These are phyloP conservation scores for Melozone crissalis DNA, from an alignment of 2,113 vertebrate genomes.

Conservation along the genomic window DNA sequence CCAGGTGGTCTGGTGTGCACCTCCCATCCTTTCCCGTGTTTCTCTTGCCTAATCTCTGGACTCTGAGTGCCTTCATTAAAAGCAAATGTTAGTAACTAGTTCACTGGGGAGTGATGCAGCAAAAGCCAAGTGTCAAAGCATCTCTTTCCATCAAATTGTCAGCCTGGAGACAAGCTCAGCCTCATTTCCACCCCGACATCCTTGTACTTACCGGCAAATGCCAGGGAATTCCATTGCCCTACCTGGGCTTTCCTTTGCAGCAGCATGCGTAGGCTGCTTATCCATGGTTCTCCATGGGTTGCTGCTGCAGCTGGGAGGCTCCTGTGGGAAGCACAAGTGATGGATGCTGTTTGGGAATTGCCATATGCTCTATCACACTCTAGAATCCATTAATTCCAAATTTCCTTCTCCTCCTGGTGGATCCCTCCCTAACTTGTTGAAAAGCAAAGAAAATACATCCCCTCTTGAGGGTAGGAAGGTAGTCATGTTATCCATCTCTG, in stretches of 20 bases:
- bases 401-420: background rate
- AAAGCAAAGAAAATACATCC: background rate
- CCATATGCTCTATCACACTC: background rate
- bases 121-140: background rate
- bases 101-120: background rate
- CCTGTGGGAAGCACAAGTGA: background rate
- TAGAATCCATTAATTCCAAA: background rate
- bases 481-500: fast-evolving
- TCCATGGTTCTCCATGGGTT: background rate
- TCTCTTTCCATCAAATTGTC: background rate
- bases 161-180: background rate
- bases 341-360: background rate
- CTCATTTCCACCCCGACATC: background rate
- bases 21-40: background rate
- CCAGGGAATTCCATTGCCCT: background rate
- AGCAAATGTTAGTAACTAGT: background rate
- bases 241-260: background rate
- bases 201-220: background rate
- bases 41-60: background rate
- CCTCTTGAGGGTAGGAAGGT: background rate
- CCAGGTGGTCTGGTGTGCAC: background rate
- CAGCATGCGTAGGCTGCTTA: background rate
- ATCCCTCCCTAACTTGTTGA: background rate
- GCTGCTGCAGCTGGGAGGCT: background rate
- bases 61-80: background rate